phyloP scores from a whole-genome alignment of 2,113 vertebrate species.

The Motacilla tschutschensis region DNA sequence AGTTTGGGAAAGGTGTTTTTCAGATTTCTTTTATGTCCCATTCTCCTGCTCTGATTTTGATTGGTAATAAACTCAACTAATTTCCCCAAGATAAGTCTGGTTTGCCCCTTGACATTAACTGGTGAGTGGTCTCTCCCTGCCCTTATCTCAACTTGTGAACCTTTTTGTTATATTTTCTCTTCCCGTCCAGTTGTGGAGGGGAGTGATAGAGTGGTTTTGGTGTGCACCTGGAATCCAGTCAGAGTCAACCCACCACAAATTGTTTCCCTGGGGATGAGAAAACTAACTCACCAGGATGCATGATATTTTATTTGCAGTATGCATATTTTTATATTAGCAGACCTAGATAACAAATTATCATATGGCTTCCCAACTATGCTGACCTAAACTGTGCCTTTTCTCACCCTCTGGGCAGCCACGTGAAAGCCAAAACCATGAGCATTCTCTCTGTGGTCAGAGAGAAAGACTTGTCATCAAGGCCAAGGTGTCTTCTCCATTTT shows the following conservation, averaged over 20 bases:
- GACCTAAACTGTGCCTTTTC: not conserved
- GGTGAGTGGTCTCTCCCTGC: not conserved
- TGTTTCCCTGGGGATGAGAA: not conserved
- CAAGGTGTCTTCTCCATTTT: not conserved
- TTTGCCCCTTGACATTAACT: not conserved
- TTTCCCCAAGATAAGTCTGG: not conserved
- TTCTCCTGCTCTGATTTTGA: not conserved
- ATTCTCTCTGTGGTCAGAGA: not conserved
- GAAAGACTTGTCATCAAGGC: not conserved
- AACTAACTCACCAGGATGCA: not conserved
- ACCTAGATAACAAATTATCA: not conserved
- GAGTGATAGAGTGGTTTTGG: not conserved
- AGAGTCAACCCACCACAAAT: not conserved
- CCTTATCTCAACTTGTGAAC: not conserved
- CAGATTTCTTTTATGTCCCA: not conserved
- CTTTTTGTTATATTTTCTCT: not conserved
- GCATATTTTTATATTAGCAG: not conserved
- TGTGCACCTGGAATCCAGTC: not conserved
- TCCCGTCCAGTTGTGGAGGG: not conserved
- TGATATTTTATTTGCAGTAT: not conserved
- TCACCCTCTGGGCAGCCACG: not conserved
- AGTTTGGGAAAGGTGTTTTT: not conserved
- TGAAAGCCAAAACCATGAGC: not conserved
- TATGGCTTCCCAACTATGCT: not conserved
- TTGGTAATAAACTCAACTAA: not conserved